A percentile compares a stretch with the other conserved stretches of the same genome.
Conservation (phyloP, 1,140 invertebrate species). For the Melipona quadrifasciata region DNA sequence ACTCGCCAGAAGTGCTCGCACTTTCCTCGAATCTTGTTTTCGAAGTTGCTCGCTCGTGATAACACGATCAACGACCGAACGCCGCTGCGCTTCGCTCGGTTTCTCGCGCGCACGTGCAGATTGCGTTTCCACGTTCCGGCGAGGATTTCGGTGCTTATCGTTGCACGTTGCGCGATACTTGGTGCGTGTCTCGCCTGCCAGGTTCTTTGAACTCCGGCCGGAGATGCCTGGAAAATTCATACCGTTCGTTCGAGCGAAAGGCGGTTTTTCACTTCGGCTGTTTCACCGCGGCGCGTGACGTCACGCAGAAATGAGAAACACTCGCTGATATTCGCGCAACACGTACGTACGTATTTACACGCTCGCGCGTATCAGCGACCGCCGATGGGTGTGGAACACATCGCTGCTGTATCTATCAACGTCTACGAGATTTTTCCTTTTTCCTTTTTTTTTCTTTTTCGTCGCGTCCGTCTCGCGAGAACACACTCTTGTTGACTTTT, state of each 20-base stretch:
- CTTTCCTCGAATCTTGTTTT: background rate
- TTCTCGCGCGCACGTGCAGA: background rate
- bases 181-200: background rate
- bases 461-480: constrained; percentile 2
- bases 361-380: constrained; percentile 12
- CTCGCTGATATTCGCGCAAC: constrained; percentile 32
- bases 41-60: background rate
- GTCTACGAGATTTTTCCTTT: background rate
- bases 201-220: background rate
- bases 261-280: background rate
- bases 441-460: background rate
- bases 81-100: background rate
- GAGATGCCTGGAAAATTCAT: background rate
- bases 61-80: background rate
- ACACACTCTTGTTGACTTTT: constrained; percentile 36
- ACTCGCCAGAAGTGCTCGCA: too few species aligned
- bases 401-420: background rate
- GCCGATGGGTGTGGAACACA: background rate
- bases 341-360: constrained; percentile 6
- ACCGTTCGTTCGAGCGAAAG: background rate
- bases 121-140: constrained; percentile 4
- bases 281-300: background rate
- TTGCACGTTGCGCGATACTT: background rate
- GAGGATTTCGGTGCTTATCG: background rate
- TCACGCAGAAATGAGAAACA: background rate